Conservation (phyloP, 2,797 vertebrate genomes). For the Rhincodon typus region DNA sequence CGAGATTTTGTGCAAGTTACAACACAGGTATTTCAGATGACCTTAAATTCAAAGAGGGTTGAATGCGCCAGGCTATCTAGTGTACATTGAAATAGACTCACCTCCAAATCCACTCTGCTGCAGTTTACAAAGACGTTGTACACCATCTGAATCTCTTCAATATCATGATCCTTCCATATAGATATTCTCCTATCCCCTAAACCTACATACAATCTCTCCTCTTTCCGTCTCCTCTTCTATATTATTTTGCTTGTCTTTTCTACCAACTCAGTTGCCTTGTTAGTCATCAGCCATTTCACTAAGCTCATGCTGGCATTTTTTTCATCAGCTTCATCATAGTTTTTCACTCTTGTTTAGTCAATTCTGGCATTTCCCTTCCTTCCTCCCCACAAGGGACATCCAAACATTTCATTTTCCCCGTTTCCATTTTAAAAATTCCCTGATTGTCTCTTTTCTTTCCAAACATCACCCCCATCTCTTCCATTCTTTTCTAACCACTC, state of each 20-base stretch:
- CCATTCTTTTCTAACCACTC: neutral
- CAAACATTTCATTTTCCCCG: neutral
- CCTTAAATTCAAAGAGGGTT: no score
- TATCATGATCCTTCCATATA: neutral
- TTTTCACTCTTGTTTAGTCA: neutral
- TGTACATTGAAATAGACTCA: neutral
- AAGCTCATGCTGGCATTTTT: neutral
- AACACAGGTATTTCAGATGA: no score
- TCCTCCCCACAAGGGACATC: neutral
- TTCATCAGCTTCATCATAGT: neutral
- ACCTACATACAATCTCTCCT: neutral
- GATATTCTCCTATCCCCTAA: neutral
- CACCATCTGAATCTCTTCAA: no score
- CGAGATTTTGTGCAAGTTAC: no score
- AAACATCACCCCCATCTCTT: neutral
- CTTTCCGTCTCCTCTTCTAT: neutral
- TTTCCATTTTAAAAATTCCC: neutral
- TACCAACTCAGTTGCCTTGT: neutral
- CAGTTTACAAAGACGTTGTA: neutral
- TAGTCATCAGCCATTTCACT: neutral
- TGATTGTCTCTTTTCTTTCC: neutral
- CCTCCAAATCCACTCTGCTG: neutral
- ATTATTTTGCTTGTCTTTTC: neutral
- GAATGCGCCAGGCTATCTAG: no score
- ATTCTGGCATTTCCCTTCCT: neutral